Conservation (phyloP, 2,113 vertebrate species). For the Mirza zaza region DNA sequence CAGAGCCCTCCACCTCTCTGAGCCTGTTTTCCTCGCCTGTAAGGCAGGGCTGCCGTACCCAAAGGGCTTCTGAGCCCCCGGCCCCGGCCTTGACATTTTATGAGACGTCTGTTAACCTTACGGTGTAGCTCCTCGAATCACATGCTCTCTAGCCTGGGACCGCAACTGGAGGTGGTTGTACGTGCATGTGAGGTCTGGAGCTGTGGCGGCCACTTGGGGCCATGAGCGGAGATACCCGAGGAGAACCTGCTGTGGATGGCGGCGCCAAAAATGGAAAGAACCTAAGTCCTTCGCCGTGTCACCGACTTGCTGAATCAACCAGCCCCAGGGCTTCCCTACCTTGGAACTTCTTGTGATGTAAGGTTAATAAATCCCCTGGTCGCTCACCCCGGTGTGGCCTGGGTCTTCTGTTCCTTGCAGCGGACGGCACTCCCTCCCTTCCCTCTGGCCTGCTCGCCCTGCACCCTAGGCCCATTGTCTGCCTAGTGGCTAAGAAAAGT, state of each 20-base stretch:
- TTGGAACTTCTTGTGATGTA: neutral
- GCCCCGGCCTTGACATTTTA: neutral
- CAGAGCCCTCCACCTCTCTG: neutral
- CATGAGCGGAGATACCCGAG: fast-evolving
- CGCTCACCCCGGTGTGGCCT: fast-evolving
- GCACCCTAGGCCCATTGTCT: neutral
- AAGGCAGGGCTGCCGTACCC: no score
- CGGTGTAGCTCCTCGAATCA: fast-evolving
- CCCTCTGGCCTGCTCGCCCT: neutral
- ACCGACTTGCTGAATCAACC: neutral
- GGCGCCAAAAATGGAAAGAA: fast-evolving
- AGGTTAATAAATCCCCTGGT: neutral
- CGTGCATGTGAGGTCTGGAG: neutral
- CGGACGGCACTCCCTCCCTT: no score
- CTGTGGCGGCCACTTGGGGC: neutral
- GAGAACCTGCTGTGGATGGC: neutral
- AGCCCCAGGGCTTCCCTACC: neutral
- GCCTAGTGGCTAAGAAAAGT: neutral
- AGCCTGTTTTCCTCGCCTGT: neutral
- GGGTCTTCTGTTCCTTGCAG: neutral
- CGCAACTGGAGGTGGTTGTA: neutral
- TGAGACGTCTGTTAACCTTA: neutral
- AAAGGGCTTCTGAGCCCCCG: neutral
- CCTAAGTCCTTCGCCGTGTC: neutral
- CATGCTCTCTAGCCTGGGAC: neutral